Base-by-base conservation (phyloP, 2,888 invertebrate genomes). In the Malacosoma neustria region DNA sequence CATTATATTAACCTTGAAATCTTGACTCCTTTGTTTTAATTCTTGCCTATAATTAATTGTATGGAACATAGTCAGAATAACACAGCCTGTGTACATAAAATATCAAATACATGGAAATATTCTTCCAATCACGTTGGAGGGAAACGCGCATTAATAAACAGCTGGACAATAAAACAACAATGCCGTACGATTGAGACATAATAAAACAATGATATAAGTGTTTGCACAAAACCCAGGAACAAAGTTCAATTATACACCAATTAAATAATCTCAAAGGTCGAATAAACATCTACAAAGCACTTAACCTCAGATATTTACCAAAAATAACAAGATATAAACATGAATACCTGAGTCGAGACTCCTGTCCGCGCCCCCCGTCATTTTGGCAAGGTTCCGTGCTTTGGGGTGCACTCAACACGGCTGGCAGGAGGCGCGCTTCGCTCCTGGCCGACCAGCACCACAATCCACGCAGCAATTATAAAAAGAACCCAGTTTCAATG, bases 401-500 rank as follows among this genome's bases (percentile, higher is more conserved):
- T 43, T 57, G 50, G 57, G 52, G 48, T 51, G 58, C 72, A 63
- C 69, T 69, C 61, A 69, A 62, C 51, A 56, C 53, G 56, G 61
- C 57, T 60, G 46, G 56, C 58, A 52, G 58, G 55, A 56, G 56
- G 59, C 61, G 50, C 70, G 62, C 69, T 74, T 54, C 56, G 59
- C 54, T 67, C 67, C 72, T 74, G 68, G 66, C 66, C 57, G 59
- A 59, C 64, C 72, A 72, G 72, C 81, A 76, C 72, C 74, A 73
- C 61, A 70, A 75, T 81, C 79, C 81, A 81, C 72, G 76, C 82
- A 84, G 80, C 77, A 81, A 81, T 73, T 82, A 81, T 79, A 82
- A 84, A 82, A 84, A 84, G 81, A 82, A 79, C 79, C 79, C 75
- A 75, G 71, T 72, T 82, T 81, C 84, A 84, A 84, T 84, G 84